Base-by-base conservation (phyloP, 2,888 invertebrate genomes). In the Scrobipalpa costella region DNA sequence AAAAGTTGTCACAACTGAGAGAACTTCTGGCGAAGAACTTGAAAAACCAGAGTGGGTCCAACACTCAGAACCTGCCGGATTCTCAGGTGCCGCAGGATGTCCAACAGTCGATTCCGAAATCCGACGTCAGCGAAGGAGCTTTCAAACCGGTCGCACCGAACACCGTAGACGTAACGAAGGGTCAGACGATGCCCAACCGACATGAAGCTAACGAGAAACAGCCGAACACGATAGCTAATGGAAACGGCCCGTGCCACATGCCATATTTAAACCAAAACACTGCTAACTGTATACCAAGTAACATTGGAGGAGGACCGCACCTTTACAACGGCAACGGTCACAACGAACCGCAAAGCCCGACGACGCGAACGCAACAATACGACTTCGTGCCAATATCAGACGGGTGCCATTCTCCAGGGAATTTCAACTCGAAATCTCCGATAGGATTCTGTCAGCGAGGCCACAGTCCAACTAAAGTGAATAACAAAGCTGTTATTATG, bases 321-420 rank as follows among this genome's bases (percentile, higher is more conserved):
- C 69, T 83, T 7, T 90, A 86, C 67, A 89, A 90, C 66, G 89
- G 88, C 1, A 85, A 86, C 64, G 76, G 81, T 63, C 84, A 86
- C 62, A 86, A 84, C 52, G 94, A 95, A 61, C 95, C 95, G 0
- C 94, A 95, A 68, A 95, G 95, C 86, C 96, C 95, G 9, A 96
- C 95, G 67, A 94, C 95, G 52, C 92, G 95, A 67, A 93, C 95
- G 57, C 94, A 95, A 79, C 95, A 95, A 77, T 97, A 96, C 79
- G 96, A 95, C 81, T 97, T 97, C 77, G 95, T 95, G 36, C 97
- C 97, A 0, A 97, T 97, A 77, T 96, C 96, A 40, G 96, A 96
- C 8, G 94, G 94, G n/a, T 94, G 95, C 52, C 94, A 93, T 73
- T 94, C 94, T 0, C 94, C 95, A 1, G 77, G 83, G 33, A 92